phyloP scores from a whole-genome alignment of 1,140 invertebrate species.

The Solen grandis region DNA sequence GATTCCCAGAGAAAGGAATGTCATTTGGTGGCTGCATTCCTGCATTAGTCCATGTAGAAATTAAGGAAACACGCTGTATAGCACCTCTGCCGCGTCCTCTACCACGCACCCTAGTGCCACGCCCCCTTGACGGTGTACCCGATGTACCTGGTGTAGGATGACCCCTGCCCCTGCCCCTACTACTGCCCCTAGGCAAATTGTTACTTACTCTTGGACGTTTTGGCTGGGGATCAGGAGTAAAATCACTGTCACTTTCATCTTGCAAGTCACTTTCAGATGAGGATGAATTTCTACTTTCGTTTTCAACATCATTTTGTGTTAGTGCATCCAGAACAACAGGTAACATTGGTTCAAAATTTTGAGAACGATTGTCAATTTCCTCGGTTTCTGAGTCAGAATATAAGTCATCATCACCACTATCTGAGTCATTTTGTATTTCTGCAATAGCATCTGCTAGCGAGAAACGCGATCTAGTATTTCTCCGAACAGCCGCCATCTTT shows the following conservation, averaged over 20 bases:
- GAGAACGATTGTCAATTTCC: background rate
- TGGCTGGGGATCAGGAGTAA: constrained; percentile 13
- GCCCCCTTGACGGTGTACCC: constrained; percentile 28
- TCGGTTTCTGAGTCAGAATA: constrained; percentile 11
- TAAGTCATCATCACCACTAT: constrained; percentile 22
- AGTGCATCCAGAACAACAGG: constrained; percentile 15
- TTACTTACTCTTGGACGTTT: constrained; percentile 4
- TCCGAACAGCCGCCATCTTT: constrained; percentile 4
- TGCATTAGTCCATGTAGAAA: constrained; percentile 29
- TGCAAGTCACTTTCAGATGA: constrained; percentile 29
- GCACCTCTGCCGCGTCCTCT: constrained; percentile 22
- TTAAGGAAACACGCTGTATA: constrained; percentile 2
- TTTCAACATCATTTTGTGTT: constrained; percentile 14
- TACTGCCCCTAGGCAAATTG: no score
- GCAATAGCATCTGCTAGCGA: constrained; percentile 12
- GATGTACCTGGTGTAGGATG: constrained; percentile 28
- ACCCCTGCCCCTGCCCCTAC: constrained; percentile 3
- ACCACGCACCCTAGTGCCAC: constrained; percentile 2
- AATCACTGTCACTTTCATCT: constrained; percentile 29
- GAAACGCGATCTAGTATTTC: constrained; percentile 2
- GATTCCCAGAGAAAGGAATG: constrained; percentile 22
- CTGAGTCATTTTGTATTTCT: constrained; percentile 8
- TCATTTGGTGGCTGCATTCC: constrained; percentile 24
- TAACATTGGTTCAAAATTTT: background rate
- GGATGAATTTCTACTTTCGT: constrained; percentile 6